Percentiles rank a stretch among this genome's conserved stretches.
Conservation (phyloP, 2,113 vertebrate genomes). For the Oceanites oceanicus region DNA sequence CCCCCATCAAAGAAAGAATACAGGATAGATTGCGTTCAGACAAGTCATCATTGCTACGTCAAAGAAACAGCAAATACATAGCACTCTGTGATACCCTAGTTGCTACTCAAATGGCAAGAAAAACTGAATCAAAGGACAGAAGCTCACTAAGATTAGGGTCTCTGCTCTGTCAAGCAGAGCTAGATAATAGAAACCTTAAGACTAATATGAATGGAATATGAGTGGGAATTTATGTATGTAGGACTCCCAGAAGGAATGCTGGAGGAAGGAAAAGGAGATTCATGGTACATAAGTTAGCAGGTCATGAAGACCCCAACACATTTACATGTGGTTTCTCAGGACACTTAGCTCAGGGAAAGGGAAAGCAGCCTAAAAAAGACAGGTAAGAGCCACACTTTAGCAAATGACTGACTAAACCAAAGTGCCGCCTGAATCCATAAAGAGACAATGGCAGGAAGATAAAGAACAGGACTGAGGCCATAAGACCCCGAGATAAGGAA, state of each 20-base stretch:
- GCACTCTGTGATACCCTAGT: background rate
- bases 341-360: background rate
- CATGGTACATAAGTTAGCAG: background rate
- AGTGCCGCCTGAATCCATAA: background rate
- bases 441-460: background rate
- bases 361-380: background rate
- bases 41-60: background rate
- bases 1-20: background rate
- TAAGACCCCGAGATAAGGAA: rapidly evolving
- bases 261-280: background rate
- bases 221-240: background rate
- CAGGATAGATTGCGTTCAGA: background rate
- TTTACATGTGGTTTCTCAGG: background rate
- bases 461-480: background rate
- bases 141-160: background rate
- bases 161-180: background rate
- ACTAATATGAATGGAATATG: background rate
- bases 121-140: background rate
- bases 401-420: background rate
- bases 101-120: background rate
- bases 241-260: background rate
- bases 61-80: background rate
- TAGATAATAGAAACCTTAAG: background rate
- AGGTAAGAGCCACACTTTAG: background rate
- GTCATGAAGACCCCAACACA: background rate